Evolutionary conservation across 2,113 vertebrate species (phyloP).

Genomic region (Ranitomeya imitator): DNA sequence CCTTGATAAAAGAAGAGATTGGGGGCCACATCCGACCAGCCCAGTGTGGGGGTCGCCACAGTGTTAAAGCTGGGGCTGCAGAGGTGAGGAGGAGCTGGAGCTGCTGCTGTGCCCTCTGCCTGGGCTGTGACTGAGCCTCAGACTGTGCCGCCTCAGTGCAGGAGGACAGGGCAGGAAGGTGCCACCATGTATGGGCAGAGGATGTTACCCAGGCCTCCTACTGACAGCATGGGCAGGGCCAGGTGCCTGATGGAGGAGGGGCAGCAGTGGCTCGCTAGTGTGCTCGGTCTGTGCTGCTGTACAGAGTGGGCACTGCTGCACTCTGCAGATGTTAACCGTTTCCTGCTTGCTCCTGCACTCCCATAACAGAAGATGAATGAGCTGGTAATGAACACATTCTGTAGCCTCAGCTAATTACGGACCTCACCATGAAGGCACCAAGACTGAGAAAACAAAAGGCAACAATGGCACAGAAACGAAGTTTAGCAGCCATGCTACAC

Average conservation of each 20-base stretch:
- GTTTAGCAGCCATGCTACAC: too few species aligned
- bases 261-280: not conserved
- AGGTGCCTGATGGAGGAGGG: not conserved
- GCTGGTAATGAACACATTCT: not conserved
- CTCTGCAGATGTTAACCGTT: not conserved
- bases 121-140: not conserved
- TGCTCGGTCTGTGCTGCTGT: not conserved
- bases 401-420: not conserved
- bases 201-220: constrained; percentile 29
- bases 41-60: not conserved
- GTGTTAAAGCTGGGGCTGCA: not conserved
- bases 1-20: constrained; percentile 66
- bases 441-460: too few species aligned
- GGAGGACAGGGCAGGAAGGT: constrained; percentile 59
- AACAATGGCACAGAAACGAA: too few species aligned
- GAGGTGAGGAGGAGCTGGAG: not conserved
- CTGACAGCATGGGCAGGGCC: constrained; percentile 54
- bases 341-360: not conserved
- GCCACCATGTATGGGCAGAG: constrained; percentile 61
- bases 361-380: too few species aligned
- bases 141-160: constrained; percentile 60
- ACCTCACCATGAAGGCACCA: too few species aligned
- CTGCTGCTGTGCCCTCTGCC: not conserved
- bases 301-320: not conserved
- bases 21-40: constrained; percentile 59